Evolutionary conservation across 2,888 invertebrate genomes (phyloP).

Genomic region (Drosophila tanythrix): DNA sequence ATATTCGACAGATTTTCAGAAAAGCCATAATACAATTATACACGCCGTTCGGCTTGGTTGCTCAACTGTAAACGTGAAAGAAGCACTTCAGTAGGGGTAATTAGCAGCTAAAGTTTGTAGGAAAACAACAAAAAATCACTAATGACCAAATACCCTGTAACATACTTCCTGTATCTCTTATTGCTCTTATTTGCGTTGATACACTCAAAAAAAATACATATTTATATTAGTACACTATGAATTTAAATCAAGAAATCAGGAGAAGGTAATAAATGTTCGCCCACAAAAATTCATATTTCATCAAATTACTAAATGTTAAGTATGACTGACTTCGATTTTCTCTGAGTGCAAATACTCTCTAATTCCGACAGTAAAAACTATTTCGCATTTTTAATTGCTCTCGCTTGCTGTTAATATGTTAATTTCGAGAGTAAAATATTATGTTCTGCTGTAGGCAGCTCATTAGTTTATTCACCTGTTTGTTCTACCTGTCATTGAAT

Average conservation of each 20-base stretch:
- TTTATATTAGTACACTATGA: background rate
- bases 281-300: background rate
- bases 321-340: background rate
- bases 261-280: background rate
- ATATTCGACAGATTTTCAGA: slow-evolving; percentile 14
- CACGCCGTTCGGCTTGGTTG: slow-evolving; percentile 59
- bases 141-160: slow-evolving; percentile 19
- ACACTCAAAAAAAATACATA: background rate
- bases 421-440: slow-evolving; percentile 1
- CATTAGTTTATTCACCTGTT: slow-evolving; percentile 73
- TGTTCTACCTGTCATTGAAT: slow-evolving; percentile 43
- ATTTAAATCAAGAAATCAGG: background rate
- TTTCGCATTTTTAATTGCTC: background rate
- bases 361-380: background rate
- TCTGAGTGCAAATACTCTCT: slow-evolving; percentile 2
- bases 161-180: background rate
- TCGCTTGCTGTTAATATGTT: slow-evolving; percentile 1
- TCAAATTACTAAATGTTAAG: background rate
- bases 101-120: slow-evolving; percentile 35
- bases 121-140: background rate
- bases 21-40: slow-evolving; percentile 16
- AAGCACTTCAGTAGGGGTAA: slow-evolving; percentile 39
- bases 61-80: slow-evolving; percentile 48
- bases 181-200: background rate
- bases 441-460: slow-evolving; percentile 34